These are phyloP conservation scores for Parambassis ranga DNA, from an alignment of 2,797 vertebrate genomes.

Conservation along the genomic window DNA sequence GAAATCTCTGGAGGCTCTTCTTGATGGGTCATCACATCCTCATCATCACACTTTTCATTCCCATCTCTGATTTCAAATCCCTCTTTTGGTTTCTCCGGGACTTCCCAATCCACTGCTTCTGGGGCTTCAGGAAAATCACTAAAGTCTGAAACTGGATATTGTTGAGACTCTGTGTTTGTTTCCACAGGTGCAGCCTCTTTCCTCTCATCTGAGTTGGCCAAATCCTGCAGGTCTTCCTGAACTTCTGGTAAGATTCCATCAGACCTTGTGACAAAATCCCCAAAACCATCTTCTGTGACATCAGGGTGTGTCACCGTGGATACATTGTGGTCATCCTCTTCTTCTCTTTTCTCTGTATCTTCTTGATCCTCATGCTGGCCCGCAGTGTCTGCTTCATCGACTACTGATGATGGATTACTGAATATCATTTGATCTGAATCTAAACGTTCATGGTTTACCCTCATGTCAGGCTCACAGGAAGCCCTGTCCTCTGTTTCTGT, in stretches of 20 bases:
- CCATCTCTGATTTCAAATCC: conserved; percentile 10
- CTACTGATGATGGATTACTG: background rate
- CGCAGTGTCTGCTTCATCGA: background rate
- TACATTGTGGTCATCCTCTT: conserved; percentile 39
- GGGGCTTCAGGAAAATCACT: background rate
- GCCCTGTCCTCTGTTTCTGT: background rate
- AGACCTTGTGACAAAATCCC: conserved; percentile 27
- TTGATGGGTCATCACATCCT: background rate
- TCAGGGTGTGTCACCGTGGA: conserved; percentile 53
- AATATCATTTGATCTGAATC: conserved; percentile 27
- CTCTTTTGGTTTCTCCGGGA: conserved; percentile 27
- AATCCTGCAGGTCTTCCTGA: conserved; percentile 3
- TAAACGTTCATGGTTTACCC: background rate
- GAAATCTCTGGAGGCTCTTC: conserved; percentile 25
- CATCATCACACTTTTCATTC: background rate
- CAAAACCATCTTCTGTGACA: conserved; percentile 28
- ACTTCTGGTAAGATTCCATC: conserved; percentile 31
- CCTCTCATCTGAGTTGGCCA: background rate
- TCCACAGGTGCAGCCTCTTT: background rate
- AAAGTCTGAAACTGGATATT: background rate
- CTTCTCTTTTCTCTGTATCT: conserved; percentile 30
- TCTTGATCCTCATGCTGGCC: conserved; percentile 14
- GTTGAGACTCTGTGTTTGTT: background rate
- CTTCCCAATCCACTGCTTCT: conserved; percentile 52
- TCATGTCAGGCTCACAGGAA: conserved; percentile 1